phyloP scores from a whole-genome alignment of 2,888 invertebrate genomes.

The Volucella zonaria region DNA sequence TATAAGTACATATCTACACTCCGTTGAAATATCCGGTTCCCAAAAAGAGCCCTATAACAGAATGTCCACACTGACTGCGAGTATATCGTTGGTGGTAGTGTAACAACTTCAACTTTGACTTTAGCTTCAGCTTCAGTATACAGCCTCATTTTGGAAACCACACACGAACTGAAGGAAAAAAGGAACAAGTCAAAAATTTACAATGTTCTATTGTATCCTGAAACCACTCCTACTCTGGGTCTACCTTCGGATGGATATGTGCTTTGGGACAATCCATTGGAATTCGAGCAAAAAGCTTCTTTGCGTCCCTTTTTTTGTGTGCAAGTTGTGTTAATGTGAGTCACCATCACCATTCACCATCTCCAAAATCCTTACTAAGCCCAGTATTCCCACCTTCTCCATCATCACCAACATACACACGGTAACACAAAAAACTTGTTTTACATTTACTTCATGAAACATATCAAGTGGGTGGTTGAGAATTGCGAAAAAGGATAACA shows the following conservation, averaged over 20 bases:
- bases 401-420: neutral
- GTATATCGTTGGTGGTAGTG: slow-evolving; percentile 2
- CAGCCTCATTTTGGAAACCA: slow-evolving; percentile 30
- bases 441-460: slow-evolving; percentile 32
- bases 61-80: slow-evolving; percentile 16
- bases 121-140: neutral
- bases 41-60: neutral
- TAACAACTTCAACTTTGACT: slow-evolving; percentile 28
- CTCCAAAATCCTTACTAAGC: too few relatives aligned
- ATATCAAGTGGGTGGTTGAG: neutral
- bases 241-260: neutral
- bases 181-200: slow-evolving; percentile 25
- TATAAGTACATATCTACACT: neutral
- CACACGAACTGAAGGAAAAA: slow-evolving; percentile 2
- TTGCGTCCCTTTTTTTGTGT: slow-evolving; percentile 21
- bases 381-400: too few relatives aligned
- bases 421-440: slow-evolving; percentile 30
- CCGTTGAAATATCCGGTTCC: slow-evolving; percentile 4
- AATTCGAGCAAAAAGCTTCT: slow-evolving; percentile 3
- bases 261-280: neutral
- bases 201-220: slow-evolving; percentile 29
- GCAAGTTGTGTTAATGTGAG: slow-evolving; percentile 10
- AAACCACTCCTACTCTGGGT: slow-evolving; percentile 9
- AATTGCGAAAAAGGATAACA: slow-evolving; percentile 14
- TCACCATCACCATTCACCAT: slow-evolving; percentile 8